Evolutionary conservation across 1,140 invertebrate genomes (phyloP).

Genomic region (Papilio machaon): DNA sequence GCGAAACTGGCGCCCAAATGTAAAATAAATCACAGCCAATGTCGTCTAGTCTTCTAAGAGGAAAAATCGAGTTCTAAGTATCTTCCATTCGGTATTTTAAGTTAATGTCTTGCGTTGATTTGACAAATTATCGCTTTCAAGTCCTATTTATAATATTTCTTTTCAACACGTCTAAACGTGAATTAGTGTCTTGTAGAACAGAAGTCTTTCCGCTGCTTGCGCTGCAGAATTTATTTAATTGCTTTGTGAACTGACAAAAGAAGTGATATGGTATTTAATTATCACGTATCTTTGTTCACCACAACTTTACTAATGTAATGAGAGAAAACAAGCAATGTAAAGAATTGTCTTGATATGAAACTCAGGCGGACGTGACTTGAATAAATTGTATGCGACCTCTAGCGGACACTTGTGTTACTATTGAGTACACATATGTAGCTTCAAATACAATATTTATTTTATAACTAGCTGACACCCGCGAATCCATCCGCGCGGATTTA

Average conservation of each 20-base stretch:
- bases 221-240: no score
- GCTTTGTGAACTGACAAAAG: no score
- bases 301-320: background rate
- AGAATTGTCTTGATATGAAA: background rate
- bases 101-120: background rate
- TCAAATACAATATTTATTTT: background rate
- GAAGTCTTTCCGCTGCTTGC: no score
- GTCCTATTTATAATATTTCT: no score
- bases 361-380: background rate
- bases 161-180: no score
- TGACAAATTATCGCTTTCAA: no score
- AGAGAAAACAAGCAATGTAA: background rate
- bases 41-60: background rate
- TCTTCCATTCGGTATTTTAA: background rate
- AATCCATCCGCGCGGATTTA: no score
- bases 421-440: background rate
- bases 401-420: background rate
- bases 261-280: background rate
- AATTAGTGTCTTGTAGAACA: no score
- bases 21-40: background rate
- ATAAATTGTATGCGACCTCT: background rate
- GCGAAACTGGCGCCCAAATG: background rate
- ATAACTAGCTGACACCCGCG: no score
- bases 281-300: background rate
- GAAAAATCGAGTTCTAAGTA: background rate